phyloP scores from a whole-genome alignment of 2,113 vertebrate species.

The Oncorhynchus gorbuscha region DNA sequence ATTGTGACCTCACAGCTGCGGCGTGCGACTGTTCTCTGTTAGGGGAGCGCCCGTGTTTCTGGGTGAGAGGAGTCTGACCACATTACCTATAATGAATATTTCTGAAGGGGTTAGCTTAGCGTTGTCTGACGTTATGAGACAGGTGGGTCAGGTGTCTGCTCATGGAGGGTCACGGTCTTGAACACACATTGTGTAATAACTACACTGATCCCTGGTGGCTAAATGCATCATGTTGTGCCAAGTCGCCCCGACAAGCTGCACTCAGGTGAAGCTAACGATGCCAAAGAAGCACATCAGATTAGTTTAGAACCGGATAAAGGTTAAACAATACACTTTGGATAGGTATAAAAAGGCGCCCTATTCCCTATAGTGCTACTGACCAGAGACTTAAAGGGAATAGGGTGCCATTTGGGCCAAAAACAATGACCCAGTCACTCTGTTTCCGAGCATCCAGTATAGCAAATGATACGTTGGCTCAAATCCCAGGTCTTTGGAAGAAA shows the following conservation, averaged over 20 bases:
- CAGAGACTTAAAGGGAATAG: too few species aligned
- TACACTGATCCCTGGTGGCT: not conserved
- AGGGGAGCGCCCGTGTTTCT: slow-evolving; percentile 9
- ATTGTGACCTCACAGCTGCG: slow-evolving; percentile 21
- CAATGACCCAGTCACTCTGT: too few species aligned
- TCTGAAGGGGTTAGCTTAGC: slow-evolving; percentile 23
- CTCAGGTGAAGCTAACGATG: not conserved
- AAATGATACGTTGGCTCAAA: not conserved
- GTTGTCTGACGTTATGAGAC: slow-evolving; percentile 13
- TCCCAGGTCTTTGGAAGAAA: too few species aligned
- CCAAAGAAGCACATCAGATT: not conserved
- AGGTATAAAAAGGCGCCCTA: too few species aligned
- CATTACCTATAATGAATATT: slow-evolving; percentile 35
- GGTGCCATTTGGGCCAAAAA: too few species aligned
- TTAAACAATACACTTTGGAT: too few species aligned
- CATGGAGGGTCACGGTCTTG: not conserved
- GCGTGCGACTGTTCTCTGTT: slow-evolving; percentile 28
- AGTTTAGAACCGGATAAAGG: not conserved
- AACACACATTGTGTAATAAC: not conserved
- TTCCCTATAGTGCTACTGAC: too few species aligned
- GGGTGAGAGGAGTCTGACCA: slow-evolving; percentile 23
- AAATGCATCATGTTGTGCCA: not conserved
- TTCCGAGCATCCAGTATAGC: not conserved
- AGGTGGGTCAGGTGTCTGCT: slow-evolving; percentile 19
- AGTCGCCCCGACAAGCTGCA: not conserved